A percentile compares a stretch with the other conserved stretches of the same genome.
Conservation (phyloP, 2,797 vertebrate species). For the Otus scops region DNA sequence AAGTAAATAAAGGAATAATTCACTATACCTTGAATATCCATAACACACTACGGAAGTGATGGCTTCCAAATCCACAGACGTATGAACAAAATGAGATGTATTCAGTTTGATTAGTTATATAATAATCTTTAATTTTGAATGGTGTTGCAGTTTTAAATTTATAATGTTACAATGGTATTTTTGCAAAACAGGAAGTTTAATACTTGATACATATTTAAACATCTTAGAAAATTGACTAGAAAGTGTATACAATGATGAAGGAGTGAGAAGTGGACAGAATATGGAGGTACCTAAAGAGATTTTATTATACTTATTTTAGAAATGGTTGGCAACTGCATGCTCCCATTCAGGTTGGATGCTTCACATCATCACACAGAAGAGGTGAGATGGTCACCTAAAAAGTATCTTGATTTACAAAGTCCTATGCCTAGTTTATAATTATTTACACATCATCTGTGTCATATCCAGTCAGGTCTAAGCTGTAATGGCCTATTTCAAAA, state of each 20-base stretch:
- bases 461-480: not conserved
- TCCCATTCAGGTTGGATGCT: not conserved
- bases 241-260: not conserved
- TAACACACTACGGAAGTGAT: not conserved
- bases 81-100: not conserved
- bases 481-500: not conserved
- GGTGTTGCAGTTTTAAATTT: not conserved
- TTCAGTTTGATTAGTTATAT: not conserved
- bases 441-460: not conserved
- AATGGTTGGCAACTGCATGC: not conserved
- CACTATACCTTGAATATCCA: not conserved
- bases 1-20: not conserved
- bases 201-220: not conserved
- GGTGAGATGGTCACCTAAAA: not conserved
- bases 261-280: not conserved
- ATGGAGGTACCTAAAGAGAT: not conserved
- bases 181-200: not conserved
- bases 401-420: not conserved
- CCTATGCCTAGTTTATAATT: not conserved
- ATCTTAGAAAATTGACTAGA: not conserved
- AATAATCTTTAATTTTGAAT: not conserved
- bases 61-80: not conserved
- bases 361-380: not conserved
- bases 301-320: not conserved
- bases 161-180: not conserved